These are phyloP conservation scores for Oasisia sp. DNA, from an alignment of 2,888 invertebrate genomes.

Conservation along the genomic window DNA sequence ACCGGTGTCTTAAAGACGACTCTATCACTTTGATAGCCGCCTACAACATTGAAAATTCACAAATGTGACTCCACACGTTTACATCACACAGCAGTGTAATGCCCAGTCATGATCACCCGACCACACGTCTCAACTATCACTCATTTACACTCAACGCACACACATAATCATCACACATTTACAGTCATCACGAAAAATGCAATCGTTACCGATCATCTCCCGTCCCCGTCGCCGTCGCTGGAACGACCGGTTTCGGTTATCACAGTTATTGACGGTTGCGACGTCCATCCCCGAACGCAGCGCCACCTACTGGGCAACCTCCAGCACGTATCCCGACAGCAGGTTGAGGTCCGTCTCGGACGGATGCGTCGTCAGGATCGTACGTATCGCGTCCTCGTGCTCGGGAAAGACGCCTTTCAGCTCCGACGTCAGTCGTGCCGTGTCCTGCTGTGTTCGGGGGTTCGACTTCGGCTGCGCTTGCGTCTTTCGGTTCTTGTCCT, in stretches of 20 bases:
- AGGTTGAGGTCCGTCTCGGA: not conserved
- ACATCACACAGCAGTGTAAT: not conserved
- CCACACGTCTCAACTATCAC: not conserved
- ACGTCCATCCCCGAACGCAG: not conserved
- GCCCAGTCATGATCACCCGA: not conserved
- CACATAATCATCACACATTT: not conserved
- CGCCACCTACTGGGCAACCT: conserved; percentile 4
- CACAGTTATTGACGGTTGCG: not conserved
- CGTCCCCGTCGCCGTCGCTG: not conserved
- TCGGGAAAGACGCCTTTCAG: not conserved
- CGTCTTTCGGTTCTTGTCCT: not conserved
- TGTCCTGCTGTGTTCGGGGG: not conserved
- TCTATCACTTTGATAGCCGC: not conserved
- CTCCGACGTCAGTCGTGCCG: not conserved
- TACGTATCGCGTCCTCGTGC: not conserved
- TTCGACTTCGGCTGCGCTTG: not conserved
- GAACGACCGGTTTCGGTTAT: not conserved
- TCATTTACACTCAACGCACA: not conserved
- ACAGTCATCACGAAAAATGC: not conserved
- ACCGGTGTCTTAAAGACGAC: not conserved
- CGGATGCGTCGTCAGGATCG: not conserved
- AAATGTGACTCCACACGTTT: not conserved
- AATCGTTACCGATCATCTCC: not conserved
- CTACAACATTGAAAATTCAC: not conserved
- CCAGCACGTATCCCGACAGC: not conserved